Conservation (phyloP, 2,888 invertebrate species). For the Druceiella hillmani region DNA sequence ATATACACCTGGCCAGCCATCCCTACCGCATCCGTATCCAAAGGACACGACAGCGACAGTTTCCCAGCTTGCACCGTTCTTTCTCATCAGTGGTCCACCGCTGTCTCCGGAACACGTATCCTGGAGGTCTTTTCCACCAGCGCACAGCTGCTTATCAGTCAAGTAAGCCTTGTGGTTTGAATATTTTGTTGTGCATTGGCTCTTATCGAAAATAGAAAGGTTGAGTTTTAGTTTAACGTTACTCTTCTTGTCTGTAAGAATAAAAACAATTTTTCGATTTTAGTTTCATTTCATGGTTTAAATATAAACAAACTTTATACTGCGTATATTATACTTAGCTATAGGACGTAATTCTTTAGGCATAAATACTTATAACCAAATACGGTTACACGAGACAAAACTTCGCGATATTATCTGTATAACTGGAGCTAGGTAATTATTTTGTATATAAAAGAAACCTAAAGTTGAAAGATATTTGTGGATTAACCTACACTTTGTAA, state of each 20-base stretch:
- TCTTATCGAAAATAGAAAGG: slow-evolving; percentile 50
- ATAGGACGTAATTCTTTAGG: no score
- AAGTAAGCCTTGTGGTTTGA: slow-evolving; percentile 42
- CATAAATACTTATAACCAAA: no score
- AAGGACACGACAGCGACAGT: slow-evolving; percentile 62
- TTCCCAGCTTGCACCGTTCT: slow-evolving; percentile 49
- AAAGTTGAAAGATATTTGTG: no score
- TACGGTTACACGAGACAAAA: no score
- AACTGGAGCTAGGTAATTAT: no score
- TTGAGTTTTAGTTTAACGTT: slow-evolving; percentile 59
- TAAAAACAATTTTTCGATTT: no score
- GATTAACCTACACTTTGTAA: no score
- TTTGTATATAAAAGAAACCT: no score
- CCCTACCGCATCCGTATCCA: slow-evolving; percentile 59
- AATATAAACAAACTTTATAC: no score
- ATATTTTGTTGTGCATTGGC: slow-evolving; percentile 50
- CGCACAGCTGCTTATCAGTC: slow-evolving; percentile 58
- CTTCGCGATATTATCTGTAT: no score
- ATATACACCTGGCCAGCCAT: slow-evolving; percentile 65
- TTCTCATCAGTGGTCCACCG: slow-evolving; percentile 69
- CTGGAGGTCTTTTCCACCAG: slow-evolving; percentile 60
- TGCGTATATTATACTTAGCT: no score
- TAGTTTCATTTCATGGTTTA: no score
- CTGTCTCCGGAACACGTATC: slow-evolving; percentile 75
- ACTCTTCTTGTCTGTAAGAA: slow-evolving; percentile 42